A percentile compares a stretch with the other conserved stretches of the same genome.
Evolutionary conservation across 1,140 invertebrate species (phyloP).

Genomic region (Zophobas morio): DNA sequence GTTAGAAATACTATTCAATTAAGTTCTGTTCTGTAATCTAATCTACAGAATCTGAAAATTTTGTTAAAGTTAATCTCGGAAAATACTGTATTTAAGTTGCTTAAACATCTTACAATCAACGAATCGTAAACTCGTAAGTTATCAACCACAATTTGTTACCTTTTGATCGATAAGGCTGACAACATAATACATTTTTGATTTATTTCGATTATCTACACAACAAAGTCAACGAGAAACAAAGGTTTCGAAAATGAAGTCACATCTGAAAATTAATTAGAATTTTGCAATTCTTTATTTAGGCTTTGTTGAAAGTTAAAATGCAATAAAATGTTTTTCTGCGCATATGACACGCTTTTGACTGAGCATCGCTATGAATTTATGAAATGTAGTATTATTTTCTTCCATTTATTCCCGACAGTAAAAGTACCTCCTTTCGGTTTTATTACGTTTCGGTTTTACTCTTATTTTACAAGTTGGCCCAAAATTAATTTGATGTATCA

Average conservation of each 20-base stretch:
- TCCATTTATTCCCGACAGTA: no score
- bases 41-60: constrained; percentile 27
- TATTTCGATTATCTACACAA: no score
- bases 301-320: no score
- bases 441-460: no score
- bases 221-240: no score
- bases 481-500: constrained; percentile 20
- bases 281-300: neutral
- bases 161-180: constrained; percentile 26
- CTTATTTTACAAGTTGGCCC: constrained; percentile 2
- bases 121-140: constrained; percentile 28
- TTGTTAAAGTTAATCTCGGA: constrained; percentile 38
- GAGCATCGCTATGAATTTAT: no score
- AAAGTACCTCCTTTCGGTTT: no score
- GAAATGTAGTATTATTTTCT: no score
- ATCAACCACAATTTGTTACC: constrained; percentile 37
- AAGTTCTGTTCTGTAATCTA: constrained; percentile 37
- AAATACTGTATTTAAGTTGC: constrained; percentile 35
- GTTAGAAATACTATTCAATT: constrained; percentile 58
- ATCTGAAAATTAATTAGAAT: constrained; percentile 5
- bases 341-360: no score
- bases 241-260: no score
- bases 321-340: no score
- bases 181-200: constrained; percentile 1
- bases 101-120: constrained; percentile 38